These are phyloP conservation scores for Athalia rosae DNA, from an alignment of 2,888 invertebrate species.

Conservation along the genomic window DNA sequence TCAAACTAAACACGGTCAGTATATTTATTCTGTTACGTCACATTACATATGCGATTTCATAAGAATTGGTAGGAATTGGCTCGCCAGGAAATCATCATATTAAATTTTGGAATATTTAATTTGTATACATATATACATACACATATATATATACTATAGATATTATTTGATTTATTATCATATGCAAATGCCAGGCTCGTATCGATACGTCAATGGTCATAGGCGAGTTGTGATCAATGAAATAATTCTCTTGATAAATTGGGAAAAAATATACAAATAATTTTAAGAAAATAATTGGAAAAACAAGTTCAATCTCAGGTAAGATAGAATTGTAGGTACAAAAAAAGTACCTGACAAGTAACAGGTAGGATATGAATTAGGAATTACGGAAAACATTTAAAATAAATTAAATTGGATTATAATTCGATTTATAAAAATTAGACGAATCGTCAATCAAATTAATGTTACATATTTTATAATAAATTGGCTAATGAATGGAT, in stretches of 20 bases:
- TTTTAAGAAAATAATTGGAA: slow-evolving; percentile 47
- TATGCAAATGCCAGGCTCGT: slow-evolving; percentile 1
- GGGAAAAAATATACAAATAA: slow-evolving; percentile 12
- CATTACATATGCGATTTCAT: slow-evolving; percentile 4
- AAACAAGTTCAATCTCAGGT: slow-evolving; percentile 54
- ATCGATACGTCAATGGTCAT: slow-evolving; percentile 1
- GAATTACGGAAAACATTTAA: slow-evolving; percentile 11
- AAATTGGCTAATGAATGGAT: not conserved
- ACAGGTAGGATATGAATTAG: slow-evolving; percentile 48
- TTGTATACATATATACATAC: not conserved
- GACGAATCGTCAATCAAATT: not conserved
- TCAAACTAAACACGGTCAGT: slow-evolving; percentile 6
- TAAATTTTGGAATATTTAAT: slow-evolving; percentile 1
- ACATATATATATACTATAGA: slow-evolving; percentile 5
- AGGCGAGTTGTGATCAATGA: not conserved
- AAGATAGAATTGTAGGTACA: slow-evolving; percentile 55
- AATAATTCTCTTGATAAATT: not conserved
- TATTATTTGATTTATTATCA: slow-evolving; percentile 17
- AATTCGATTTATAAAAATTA: not conserved
- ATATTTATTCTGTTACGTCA: not conserved
- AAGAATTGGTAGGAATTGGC: slow-evolving; percentile 13
- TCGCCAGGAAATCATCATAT: not conserved
- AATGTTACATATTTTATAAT: slow-evolving; percentile 20
- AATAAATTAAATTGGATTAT: not conserved
- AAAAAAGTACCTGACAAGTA: slow-evolving; percentile 57